These are phyloP conservation scores for Pegoplata infirma DNA, from an alignment of 2,888 invertebrate species.

Conservation along the genomic window DNA sequence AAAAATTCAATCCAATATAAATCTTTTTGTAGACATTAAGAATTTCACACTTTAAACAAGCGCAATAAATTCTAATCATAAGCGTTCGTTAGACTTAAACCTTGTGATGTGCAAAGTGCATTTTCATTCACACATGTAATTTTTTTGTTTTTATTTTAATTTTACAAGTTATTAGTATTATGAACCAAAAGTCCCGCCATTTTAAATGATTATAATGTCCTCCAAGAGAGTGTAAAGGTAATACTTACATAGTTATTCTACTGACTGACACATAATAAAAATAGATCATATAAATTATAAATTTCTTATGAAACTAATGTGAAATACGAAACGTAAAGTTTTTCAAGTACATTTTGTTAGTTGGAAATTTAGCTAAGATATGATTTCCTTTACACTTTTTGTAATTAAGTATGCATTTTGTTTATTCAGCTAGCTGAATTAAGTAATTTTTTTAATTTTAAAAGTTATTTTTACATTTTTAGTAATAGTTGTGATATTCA, in stretches of 20 bases:
- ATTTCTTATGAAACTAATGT: neutral
- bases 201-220: conserved; percentile 39
- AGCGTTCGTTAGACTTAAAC: conserved; percentile 46
- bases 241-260: neutral
- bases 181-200: conserved; percentile 54
- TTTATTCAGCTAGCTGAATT: too few relatives aligned
- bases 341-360: too few relatives aligned
- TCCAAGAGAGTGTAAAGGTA: conserved; percentile 49
- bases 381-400: too few relatives aligned
- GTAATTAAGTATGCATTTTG: too few relatives aligned
- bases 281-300: neutral
- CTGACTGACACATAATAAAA: neutral
- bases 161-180: conserved; percentile 48
- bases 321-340: too few relatives aligned
- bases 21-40: conserved; percentile 50
- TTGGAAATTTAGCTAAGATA: too few relatives aligned
- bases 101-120: conserved; percentile 63
- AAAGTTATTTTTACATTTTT: too few relatives aligned
- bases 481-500: too few relatives aligned
- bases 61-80: conserved; percentile 62
- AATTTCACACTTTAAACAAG: conserved; percentile 61
- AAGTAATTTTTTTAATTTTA: too few relatives aligned
- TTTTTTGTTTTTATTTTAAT: too few relatives aligned
- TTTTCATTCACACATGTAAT: conserved; percentile 52
- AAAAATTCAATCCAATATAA: conserved; percentile 45